phyloP scores from a whole-genome alignment of 2,888 invertebrate species.

The Mylabris sibirica region DNA sequence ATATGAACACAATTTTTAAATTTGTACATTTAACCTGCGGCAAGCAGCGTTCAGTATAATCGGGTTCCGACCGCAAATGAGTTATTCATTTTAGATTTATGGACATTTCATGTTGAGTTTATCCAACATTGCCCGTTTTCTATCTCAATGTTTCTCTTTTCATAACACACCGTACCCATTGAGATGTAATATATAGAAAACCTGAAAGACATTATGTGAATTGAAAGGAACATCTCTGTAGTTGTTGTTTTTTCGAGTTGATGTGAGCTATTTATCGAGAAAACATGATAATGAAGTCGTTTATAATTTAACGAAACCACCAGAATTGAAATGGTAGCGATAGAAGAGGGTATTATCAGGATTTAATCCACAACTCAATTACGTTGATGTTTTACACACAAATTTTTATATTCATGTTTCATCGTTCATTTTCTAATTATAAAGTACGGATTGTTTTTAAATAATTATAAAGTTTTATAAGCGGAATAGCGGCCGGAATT shows the following conservation, averaged over 20 bases:
- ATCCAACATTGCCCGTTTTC: slow-evolving; percentile 37
- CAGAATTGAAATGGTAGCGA: slow-evolving; percentile 49
- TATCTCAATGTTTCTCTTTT: slow-evolving; percentile 22
- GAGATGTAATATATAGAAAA: slow-evolving; percentile 5
- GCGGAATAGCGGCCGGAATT: slow-evolving; percentile 30
- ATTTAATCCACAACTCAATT: slow-evolving; percentile 57
- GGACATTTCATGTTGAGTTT: slow-evolving; percentile 54
- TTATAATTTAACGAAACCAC: slow-evolving; percentile 53
- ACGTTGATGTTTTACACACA: slow-evolving; percentile 51
- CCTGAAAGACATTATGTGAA: slow-evolving; percentile 32
- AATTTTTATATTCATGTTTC: slow-evolving; percentile 52
- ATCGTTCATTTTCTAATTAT: slow-evolving; percentile 49
- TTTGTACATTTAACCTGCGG: slow-evolving; percentile 55
- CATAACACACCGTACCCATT: slow-evolving; percentile 11
- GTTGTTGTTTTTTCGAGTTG: slow-evolving; percentile 13
- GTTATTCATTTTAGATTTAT: slow-evolving; percentile 59
- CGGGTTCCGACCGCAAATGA: slow-evolving; percentile 56
- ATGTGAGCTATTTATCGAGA: slow-evolving; percentile 3
- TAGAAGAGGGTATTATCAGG: slow-evolving; percentile 51
- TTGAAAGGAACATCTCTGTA: slow-evolving; percentile 42
- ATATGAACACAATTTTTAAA: slow-evolving; percentile 57
- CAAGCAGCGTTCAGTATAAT: slow-evolving; percentile 54
- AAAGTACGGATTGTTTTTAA: slow-evolving; percentile 54
- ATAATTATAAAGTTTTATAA: slow-evolving; percentile 49
- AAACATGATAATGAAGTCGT: slow-evolving; percentile 52